phyloP scores from a whole-genome alignment of 2,888 invertebrate species.

The Lepidonotus clava region DNA sequence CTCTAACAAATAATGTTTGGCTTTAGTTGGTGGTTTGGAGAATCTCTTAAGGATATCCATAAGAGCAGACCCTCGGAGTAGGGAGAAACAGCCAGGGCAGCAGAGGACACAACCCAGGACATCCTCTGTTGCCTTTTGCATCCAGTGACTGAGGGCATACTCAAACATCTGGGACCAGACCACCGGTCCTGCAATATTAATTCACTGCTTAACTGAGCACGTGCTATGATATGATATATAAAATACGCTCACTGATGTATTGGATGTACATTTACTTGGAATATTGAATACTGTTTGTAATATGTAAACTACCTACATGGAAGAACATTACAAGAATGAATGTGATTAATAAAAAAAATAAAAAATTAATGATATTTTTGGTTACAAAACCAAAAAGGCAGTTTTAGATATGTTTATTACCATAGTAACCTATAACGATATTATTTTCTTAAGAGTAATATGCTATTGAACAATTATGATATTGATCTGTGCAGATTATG shows the following conservation, averaged over 20 bases:
- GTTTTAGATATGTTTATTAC: neutral
- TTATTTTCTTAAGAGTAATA: neutral
- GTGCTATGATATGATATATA: too few species aligned
- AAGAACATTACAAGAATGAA: too few species aligned
- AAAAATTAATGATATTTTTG: neutral
- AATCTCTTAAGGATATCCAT: constrained; percentile 72
- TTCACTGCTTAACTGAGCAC: too few species aligned
- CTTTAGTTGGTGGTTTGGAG: constrained; percentile 66
- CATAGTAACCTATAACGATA: neutral
- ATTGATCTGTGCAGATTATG: too few species aligned
- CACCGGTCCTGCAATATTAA: constrained; percentile 85
- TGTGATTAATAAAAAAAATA: too few species aligned
- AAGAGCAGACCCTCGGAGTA: constrained; percentile 70
- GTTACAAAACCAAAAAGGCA: neutral
- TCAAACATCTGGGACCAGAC: constrained; percentile 94
- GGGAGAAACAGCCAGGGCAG: constrained; percentile 73
- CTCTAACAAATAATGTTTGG: constrained; percentile 70
- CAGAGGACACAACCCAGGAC: constrained; percentile 83
- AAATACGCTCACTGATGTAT: too few species aligned
- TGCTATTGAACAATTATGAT: too few species aligned
- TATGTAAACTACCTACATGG: too few species aligned
- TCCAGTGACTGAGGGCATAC: constrained; percentile 95
- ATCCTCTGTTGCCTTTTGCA: constrained; percentile 95
- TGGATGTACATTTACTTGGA: too few species aligned
- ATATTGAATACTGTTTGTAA: too few species aligned